Conservation (phyloP, 2,797 vertebrate genomes). For the Acrossocheilus fasciatus region DNA sequence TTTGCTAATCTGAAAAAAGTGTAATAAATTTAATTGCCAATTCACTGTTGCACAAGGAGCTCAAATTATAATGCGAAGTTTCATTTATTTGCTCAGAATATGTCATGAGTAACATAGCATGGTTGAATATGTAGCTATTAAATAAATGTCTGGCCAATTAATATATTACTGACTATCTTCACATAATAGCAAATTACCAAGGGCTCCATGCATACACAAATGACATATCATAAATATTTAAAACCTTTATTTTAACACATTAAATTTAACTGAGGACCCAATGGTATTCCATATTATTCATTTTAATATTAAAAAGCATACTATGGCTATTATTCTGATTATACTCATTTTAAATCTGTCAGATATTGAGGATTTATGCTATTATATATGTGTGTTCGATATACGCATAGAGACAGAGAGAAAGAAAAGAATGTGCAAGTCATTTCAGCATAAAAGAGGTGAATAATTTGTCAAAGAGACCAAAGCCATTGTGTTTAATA, state of each 20-base stretch:
- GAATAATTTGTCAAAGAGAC: constrained; percentile 12
- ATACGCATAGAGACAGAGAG: not conserved
- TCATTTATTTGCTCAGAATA: not conserved
- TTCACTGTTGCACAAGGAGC: constrained; percentile 4
- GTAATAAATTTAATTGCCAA: constrained; percentile 6
- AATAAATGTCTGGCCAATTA: not conserved
- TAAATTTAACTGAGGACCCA: not conserved
- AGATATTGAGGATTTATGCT: not conserved
- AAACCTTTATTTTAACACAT: not conserved
- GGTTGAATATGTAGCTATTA: constrained; percentile 1
- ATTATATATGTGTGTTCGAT: not conserved
- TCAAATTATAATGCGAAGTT: not conserved
- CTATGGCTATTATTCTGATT: not conserved
- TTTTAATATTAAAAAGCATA: not conserved
- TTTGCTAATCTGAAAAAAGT: not conserved
- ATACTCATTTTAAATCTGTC: not conserved
- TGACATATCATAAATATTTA: not conserved
- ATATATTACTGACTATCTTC: not conserved
- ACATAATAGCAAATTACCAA: constrained; percentile 1
- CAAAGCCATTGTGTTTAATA: constrained; percentile 6
- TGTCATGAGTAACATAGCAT: not conserved
- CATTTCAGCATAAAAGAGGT: not conserved
- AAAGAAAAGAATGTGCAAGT: not conserved
- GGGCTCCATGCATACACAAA: not conserved
- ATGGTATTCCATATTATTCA: not conserved